A percentile compares a stretch with the other conserved stretches of the same genome.
Conservation (phyloP, 2,113 vertebrate species). For the Etia nguti region DNA sequence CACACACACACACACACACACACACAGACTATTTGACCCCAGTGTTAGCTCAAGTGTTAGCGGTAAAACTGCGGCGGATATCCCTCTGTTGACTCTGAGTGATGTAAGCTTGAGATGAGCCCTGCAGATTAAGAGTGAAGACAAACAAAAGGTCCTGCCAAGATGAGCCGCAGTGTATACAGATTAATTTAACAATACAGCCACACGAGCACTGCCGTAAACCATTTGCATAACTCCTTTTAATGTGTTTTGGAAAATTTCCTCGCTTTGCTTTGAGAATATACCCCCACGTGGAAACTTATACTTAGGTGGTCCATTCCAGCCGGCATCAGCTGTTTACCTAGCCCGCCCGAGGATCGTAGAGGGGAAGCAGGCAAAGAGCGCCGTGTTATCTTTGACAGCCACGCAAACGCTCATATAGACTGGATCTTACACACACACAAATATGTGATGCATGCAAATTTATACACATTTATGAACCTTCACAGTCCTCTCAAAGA, state of each 20-base stretch:
- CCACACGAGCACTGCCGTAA: constrained; percentile 68
- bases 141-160: constrained; percentile 59
- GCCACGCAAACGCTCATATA: constrained; percentile 10
- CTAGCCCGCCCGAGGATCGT: constrained; percentile 53
- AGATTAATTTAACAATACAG: constrained; percentile 71
- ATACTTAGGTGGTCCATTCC: constrained; percentile 78
- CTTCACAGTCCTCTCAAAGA: not conserved
- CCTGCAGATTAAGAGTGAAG: constrained; percentile 55
- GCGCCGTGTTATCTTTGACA: constrained; percentile 49
- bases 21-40: constrained; percentile 30
- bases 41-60: constrained; percentile 48
- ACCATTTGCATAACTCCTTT: constrained; percentile 76
- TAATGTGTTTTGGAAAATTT: constrained; percentile 76
- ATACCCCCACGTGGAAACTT: constrained; percentile 75
- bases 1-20: not conserved
- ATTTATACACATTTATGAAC: not conserved
- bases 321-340: constrained; percentile 72
- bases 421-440: not conserved
- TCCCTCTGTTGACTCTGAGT: constrained; percentile 59
- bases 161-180: constrained; percentile 63
- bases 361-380: constrained; percentile 62
- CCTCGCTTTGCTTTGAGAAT: constrained; percentile 61
- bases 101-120: constrained; percentile 60
- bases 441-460: not conserved
- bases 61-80: constrained; percentile 28